Evolutionary conservation across 2,113 vertebrate species (phyloP), one percentile per base, ranked within the genome.

Genomic region (Verasper variegatus): DNA sequence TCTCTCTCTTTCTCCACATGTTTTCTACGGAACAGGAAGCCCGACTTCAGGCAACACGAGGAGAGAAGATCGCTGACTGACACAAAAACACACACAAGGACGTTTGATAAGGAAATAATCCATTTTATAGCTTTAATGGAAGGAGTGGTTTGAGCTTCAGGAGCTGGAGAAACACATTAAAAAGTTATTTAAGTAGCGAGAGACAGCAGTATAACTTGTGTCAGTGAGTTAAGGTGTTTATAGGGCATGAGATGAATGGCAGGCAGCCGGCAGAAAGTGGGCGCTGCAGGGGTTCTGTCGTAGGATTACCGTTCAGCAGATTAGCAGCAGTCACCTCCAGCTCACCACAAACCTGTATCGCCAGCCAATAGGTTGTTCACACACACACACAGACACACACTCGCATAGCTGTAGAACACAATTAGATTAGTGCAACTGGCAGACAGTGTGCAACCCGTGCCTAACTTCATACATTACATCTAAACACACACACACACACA

Each of bases 351-450:
- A 76, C 52, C 49, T 26, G 21, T 40, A 3, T 74, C 55, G 45
- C 42, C 37, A 45, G 57, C 68, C 86, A 71, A 37, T 37, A 37
- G 35, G 35, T 37, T 37, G 35, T 37, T 37, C 65, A 11, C 58
- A 54, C 54, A 64, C 56, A 47, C 40, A 56, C 47, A 60, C 60
- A 79, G 74, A 51, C 63, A 76, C 72, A 74, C 71, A 63, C n/a
- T 31, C 27, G 67, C 80, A 83, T 82, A 88, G 78, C 81, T 85
- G 80, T 76, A 77, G 63, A 71, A 72, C 84, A 89, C 88, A 90
- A 91, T 91, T 87, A 87, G 84, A 92, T 89, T 78, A 89, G 77
- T 78, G 75, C 68, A 71, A 67, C 76, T 79, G 81, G 76, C 85
- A 86, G 83, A 77, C 64, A 1, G 72, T 79, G 62, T 73, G 74